These are phyloP conservation scores for Junonia oenone DNA, from an alignment of 2,888 invertebrate species.

Conservation along the genomic window DNA sequence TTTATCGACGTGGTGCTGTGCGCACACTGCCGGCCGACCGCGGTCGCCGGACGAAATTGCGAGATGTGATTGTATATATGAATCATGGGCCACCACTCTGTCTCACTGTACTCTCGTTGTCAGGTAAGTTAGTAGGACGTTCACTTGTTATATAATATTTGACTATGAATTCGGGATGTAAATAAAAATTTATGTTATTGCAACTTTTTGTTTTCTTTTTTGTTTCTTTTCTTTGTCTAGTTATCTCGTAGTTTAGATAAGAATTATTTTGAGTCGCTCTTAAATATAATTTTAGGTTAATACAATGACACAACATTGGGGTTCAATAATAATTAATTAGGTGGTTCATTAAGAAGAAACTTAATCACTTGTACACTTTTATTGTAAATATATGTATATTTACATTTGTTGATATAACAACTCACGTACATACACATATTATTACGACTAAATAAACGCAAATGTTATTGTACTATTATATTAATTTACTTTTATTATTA, in stretches of 20 bases:
- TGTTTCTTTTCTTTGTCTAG: slow-evolving; percentile 1
- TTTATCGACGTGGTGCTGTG: slow-evolving; percentile 7
- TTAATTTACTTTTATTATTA: neutral
- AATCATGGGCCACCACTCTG: slow-evolving; percentile 22
- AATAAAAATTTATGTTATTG: slow-evolving; percentile 78
- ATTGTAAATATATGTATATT: slow-evolving; percentile 33
- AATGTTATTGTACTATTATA: slow-evolving; percentile 8
- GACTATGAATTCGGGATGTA: slow-evolving; percentile 76
- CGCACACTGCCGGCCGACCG: neutral
- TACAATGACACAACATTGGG: no score
- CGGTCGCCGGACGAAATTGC: slow-evolving; percentile 7
- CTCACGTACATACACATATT: slow-evolving; percentile 33
- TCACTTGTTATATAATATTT: slow-evolving; percentile 58
- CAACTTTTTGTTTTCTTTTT: slow-evolving; percentile 49
- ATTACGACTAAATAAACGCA: slow-evolving; percentile 32
- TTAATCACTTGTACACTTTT: slow-evolving; percentile 20
- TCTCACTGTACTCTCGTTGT: slow-evolving; percentile 53
- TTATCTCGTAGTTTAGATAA: neutral
- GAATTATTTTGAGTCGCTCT: neutral
- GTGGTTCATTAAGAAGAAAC: neutral
- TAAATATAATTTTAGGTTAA: no score
- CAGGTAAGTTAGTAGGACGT: slow-evolving; percentile 48
- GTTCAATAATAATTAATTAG: neutral
- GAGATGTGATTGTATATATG: slow-evolving; percentile 19
- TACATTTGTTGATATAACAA: slow-evolving; percentile 34